Percentiles rank a stretch among this genome's conserved stretches.
These are phyloP conservation scores for Gastracanthus pulcherrimus DNA, from an alignment of 2,888 invertebrate genomes.

Conservation along the genomic window DNA sequence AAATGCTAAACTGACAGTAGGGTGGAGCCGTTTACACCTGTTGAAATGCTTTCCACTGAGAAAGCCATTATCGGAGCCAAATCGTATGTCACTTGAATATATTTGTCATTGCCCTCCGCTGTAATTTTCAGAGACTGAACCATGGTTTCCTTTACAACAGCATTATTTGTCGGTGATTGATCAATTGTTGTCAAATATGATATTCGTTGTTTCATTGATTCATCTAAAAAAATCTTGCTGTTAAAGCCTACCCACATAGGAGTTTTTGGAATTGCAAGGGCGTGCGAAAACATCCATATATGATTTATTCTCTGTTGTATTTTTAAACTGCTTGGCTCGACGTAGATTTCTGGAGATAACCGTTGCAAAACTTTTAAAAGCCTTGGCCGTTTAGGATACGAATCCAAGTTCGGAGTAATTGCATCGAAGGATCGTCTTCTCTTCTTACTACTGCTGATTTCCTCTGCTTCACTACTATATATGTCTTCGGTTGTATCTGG, in stretches of 20 bases:
- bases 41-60: slow-evolving; percentile 61
- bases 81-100: no score
- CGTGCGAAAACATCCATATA: slow-evolving; percentile 62
- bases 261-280: slow-evolving; percentile 60
- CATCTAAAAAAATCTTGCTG: slow-evolving; percentile 59
- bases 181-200: slow-evolving; percentile 67
- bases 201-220: slow-evolving; percentile 60
- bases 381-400: slow-evolving; percentile 49
- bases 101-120: no score
- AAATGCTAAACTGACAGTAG: slow-evolving; percentile 35
- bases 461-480: no score
- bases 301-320: slow-evolving; percentile 28
- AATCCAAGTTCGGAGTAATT: slow-evolving; percentile 22
- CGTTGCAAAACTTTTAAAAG: slow-evolving; percentile 30
- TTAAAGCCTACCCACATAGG: slow-evolving; percentile 71
- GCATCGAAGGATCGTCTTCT: slow-evolving; percentile 57
- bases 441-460: slow-evolving; percentile 17
- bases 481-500: no score
- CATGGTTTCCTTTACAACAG: slow-evolving; percentile 61
- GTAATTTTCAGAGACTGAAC: no score
- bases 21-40: slow-evolving; percentile 44
- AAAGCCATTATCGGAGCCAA: slow-evolving; percentile 48
- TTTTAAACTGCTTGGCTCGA: no score
- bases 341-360: no score
- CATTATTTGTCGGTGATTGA: slow-evolving; percentile 64